Percentiles rank a stretch among this genome's conserved stretches.
Conservation (phyloP, 2,888 invertebrate genomes). For the Celastrina argiolus region DNA sequence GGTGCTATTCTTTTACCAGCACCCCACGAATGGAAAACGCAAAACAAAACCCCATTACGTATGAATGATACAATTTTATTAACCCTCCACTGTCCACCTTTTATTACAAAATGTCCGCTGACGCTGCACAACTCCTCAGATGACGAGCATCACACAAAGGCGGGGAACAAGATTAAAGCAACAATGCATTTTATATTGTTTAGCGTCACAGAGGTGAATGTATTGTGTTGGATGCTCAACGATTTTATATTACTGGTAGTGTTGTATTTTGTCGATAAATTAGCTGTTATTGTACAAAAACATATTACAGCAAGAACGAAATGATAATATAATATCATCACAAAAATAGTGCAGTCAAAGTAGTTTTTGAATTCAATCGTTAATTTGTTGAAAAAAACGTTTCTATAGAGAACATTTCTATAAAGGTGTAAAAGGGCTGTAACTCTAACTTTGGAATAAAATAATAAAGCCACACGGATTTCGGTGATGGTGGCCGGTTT, state of each 20-base stretch:
- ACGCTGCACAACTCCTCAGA: neutral
- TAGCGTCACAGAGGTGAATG: conserved; percentile 25
- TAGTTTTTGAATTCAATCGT: too few relatives aligned
- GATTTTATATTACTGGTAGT: conserved; percentile 22
- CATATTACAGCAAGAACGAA: too few relatives aligned
- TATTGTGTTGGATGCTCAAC: conserved; percentile 25
- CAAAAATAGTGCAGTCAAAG: too few relatives aligned
- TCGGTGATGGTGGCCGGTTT: too few relatives aligned
- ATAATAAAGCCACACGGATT: too few relatives aligned
- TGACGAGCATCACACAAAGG: conserved; percentile 23
- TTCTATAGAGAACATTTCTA: too few relatives aligned
- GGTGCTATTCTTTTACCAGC: too few relatives aligned
- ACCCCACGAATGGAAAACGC: too few relatives aligned
- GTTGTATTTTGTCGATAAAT: neutral
- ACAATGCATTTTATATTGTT: conserved; percentile 23
- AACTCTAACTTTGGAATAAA: too few relatives aligned
- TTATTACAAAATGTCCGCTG: conserved; percentile 8
- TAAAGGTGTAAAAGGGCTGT: too few relatives aligned
- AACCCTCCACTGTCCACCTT: neutral
- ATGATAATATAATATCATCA: too few relatives aligned
- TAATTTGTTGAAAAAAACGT: too few relatives aligned
- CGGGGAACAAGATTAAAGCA: conserved; percentile 29
- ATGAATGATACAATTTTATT: neutral
- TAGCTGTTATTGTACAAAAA: neutral
- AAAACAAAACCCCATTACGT: neutral